Evolutionary conservation across 2,113 vertebrate genomes (phyloP), one percentile per base, ranked within the genome.

Genomic region (Grallaria varia): DNA sequence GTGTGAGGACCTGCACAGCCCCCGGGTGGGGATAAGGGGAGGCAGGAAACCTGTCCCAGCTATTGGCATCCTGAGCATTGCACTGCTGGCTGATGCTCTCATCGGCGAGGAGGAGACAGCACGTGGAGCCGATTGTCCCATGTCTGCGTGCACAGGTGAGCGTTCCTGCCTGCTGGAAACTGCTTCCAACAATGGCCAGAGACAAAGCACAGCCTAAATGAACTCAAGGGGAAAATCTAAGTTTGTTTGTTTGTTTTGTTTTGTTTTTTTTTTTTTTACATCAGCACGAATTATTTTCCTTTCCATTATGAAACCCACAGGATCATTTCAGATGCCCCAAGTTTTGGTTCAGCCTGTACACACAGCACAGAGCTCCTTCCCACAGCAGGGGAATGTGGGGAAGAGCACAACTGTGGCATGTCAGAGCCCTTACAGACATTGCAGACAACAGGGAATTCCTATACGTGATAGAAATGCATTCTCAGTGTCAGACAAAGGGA

Each of bases 381-480:
- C 15, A 13, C 33, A n/a, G 17, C 6, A 12, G 39, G 5, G 3
- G 33, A 11, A 15, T 1, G 3, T 2, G 33, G 4, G 14, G 12
- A 37, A 40, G 55, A 55, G 59, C 18, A 35, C 31, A 49, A 18
- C 10, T 0, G 1, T 13, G 23, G 4, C 6, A 5, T 13, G 35
- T 27, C 59, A 1, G 6, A 37, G 1, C 20, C 69, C n/a, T 39
- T 49, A 23, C 16, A 52, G n/a, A 17, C 3, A 14, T 1, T 0
- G 11, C 17, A 5, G 35, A 22, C 33, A 81, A 22, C 19, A 59
- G 18, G 23, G 24, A 67, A 63, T 14, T 35, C 47, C 59, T 21
- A 3, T 1, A 1, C 4, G 58, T 0, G 5, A 24, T 20, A 59
- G 28, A 21, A 20, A 8, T 0, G 2, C 8, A 2, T 20, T 27